phyloP scores from a whole-genome alignment of 2,888 invertebrate genomes.

The Ypsolopha sequella region DNA sequence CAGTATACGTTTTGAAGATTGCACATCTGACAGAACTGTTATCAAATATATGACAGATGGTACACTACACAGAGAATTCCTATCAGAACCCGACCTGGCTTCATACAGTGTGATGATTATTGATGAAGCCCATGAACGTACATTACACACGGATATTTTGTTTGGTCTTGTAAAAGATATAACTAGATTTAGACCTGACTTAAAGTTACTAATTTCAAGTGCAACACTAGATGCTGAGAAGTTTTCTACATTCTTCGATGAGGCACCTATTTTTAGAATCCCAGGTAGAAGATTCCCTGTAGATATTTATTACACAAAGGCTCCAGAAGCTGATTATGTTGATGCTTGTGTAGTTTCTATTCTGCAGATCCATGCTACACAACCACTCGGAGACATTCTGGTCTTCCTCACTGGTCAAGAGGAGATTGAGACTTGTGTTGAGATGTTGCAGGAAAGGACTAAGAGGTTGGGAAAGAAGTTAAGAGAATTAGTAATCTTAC shows the following conservation, averaged over 20 bases:
- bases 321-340: constrained; percentile 98
- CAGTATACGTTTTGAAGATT: constrained; percentile 98
- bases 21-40: constrained; percentile 96
- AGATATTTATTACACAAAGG: constrained; percentile 98
- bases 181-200: constrained; percentile 90
- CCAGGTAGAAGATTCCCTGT: constrained; percentile 98
- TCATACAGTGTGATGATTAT: constrained; percentile 99
- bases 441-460: constrained; percentile 90
- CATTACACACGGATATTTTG: constrained; percentile 97
- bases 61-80: constrained; percentile 95
- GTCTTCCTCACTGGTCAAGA: constrained; percentile 97
- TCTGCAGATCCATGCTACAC: constrained; percentile 97
- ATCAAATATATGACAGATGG: constrained; percentile 99
- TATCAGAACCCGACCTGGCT: constrained; percentile 96
- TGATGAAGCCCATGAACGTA: constrained; percentile 99
- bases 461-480: constrained; percentile 94
- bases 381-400: constrained; percentile 94
- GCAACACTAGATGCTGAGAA: constrained; percentile 98
- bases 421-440: constrained; percentile 91
- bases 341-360: constrained; percentile 98
- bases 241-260: constrained; percentile 98
- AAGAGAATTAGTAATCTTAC: constrained; percentile 90
- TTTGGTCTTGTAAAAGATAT: constrained; percentile 98
- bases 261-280: constrained; percentile 97
- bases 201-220: constrained; percentile 97